These are phyloP conservation scores for Coreius guichenoti DNA, from an alignment of 2,797 vertebrate species.

Conservation along the genomic window DNA sequence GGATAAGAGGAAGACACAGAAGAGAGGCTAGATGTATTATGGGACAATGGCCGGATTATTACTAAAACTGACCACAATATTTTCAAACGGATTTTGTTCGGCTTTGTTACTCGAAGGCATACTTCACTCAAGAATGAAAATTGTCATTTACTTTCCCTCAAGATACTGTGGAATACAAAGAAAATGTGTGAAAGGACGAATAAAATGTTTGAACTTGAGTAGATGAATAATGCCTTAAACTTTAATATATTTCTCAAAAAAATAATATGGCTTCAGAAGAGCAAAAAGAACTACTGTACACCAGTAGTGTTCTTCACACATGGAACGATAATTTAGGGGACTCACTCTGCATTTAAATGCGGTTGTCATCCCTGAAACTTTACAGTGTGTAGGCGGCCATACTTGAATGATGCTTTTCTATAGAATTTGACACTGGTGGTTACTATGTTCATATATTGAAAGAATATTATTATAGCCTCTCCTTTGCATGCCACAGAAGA, in stretches of 20 bases:
- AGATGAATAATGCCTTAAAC: neutral
- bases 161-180: constrained; percentile 13
- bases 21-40: constrained; percentile 64
- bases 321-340: no score
- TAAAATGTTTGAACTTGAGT: neutral
- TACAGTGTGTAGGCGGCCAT: no score
- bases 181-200: neutral
- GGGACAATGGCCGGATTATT: constrained; percentile 65
- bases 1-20: constrained; percentile 56
- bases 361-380: no score
- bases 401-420: no score
- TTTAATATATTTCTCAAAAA: neutral
- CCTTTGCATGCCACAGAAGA: neutral
- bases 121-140: neutral
- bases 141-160: neutral
- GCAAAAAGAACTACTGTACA: neutral
- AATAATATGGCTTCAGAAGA: neutral
- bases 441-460: neutral
- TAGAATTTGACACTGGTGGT: no score
- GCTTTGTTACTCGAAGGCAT: constrained; percentile 2
- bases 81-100: constrained; percentile 12
- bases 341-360: no score
- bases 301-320: no score
- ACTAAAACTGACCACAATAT: constrained; percentile 61
- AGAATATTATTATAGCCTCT: neutral